Percentiles rank a stretch among this genome's conserved stretches.
phyloP scores from a whole-genome alignment of 2,888 invertebrate species.

The Epirrhoe tristata region DNA sequence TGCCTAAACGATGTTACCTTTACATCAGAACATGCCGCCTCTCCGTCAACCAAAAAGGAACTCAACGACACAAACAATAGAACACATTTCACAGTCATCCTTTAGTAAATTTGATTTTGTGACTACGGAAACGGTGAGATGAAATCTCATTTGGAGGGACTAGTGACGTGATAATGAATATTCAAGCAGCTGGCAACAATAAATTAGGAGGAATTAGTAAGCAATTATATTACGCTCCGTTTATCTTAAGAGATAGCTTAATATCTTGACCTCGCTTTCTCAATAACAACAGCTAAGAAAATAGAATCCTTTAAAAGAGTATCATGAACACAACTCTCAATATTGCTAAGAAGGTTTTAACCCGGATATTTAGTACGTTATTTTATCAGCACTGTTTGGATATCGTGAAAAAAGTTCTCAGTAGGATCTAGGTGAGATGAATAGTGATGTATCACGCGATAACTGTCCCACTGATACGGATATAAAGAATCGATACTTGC shows the following conservation, averaged over 20 bases:
- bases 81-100: slow-evolving; percentile 29
- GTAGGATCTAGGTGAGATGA: background rate
- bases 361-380: too few species aligned
- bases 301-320: background rate
- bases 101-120: slow-evolving; percentile 40
- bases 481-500: slow-evolving; percentile 55
- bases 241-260: slow-evolving; percentile 1
- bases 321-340: too few species aligned
- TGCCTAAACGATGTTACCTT: slow-evolving; percentile 45
- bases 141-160: slow-evolving; percentile 33
- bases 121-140: slow-evolving; percentile 24
- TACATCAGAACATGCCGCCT: slow-evolving; percentile 29
- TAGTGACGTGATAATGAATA: slow-evolving; percentile 25
- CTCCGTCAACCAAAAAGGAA: slow-evolving; percentile 21
- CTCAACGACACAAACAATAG: slow-evolving; percentile 30
- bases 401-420: too few species aligned
- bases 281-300: background rate
- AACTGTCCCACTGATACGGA: slow-evolving; percentile 34
- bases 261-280: background rate
- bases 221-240: slow-evolving; percentile 1
- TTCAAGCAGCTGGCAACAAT: slow-evolving; percentile 20
- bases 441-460: slow-evolving; percentile 32
- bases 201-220: slow-evolving; percentile 13
- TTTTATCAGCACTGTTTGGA: too few species aligned
- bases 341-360: too few species aligned